Evolutionary conservation across 92 coral and sea anemone species (phyloP), one percentile per base, ranked within the genome.

Genomic region (Siderastrea radians): DNA sequence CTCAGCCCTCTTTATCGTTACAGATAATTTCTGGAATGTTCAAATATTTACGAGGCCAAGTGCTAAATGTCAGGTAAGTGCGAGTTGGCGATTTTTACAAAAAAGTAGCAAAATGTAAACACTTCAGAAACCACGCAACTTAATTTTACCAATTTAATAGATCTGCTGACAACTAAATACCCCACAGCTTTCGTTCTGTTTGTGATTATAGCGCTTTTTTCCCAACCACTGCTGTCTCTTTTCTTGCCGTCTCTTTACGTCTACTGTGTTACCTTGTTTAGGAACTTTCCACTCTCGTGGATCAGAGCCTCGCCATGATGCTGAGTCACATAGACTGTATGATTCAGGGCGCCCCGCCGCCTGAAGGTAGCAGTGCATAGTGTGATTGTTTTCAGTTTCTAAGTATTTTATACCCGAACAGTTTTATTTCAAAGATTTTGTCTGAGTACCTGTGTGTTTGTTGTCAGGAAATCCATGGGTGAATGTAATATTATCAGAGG

Each of bases 201-300:
- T 43, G 48, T 7, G 26, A 2, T 6, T 3, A 3, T 26, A 44
- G 49, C 38, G 5, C 5, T 11, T 68, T 38, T 3, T 45, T 68
- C 38, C 38, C 38, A 26, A 26, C 38, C 38, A 0, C 38, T 26
- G 38, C 38, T 26, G 38, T 26, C 0, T 26, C 0, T 26, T 0
- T 26, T 26, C 38, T 26, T 26, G 38, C 38, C 38, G 38, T 26
- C 38, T 26, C 38, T 26, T 26, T 26, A 26, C 38, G 0, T 26
- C 38, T 26, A 26, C 38, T 26, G 38, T 26, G 38, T 58, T 14
- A 70, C 44, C 38, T 49, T 54, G 49, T 17, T 54, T 50, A 95
- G 98, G 98, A 95, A 72, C 91, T 95, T 26, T 93, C 98, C 80
- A 91, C 92, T 26, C 90, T 95, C 70, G 98, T 95, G 48, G 88